These are phyloP conservation scores for Pangasianodon hypophthalmus DNA, from an alignment of 2,113 vertebrate genomes.

Conservation along the genomic window DNA sequence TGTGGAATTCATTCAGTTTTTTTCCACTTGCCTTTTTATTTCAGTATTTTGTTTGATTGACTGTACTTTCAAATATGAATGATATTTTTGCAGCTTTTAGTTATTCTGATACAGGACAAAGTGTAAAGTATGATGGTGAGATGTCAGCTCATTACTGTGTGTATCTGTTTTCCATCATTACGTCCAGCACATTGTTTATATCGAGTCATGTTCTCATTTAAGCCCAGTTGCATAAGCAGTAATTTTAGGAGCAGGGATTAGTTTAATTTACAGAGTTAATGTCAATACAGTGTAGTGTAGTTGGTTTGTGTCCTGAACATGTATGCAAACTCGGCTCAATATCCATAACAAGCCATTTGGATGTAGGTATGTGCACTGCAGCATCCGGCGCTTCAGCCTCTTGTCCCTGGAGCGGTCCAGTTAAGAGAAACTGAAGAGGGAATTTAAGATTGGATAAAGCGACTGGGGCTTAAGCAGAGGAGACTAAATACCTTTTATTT, in stretches of 20 bases:
- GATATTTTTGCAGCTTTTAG: not conserved
- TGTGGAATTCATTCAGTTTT: not conserved
- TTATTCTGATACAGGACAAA: conserved; percentile 1
- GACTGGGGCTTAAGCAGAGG: conserved; percentile 58
- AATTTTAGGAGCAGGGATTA: conserved; percentile 7
- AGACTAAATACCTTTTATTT: conserved; percentile 53
- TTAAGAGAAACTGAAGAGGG: too few relatives aligned
- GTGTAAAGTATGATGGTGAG: not conserved
- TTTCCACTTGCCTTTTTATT: not conserved
- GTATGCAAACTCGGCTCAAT: conserved; percentile 27
- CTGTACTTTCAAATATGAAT: not conserved
- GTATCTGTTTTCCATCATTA: conserved; percentile 16
- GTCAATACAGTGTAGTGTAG: conserved; percentile 56
- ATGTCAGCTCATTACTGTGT: not conserved
- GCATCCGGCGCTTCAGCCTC: not conserved
- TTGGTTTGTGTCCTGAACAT: conserved; percentile 51
- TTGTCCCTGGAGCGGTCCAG: too few relatives aligned
- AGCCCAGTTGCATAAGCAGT: conserved; percentile 17
- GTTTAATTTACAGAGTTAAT: conserved; percentile 43
- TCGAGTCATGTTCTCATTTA: not conserved
- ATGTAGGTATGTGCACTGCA: conserved; percentile 32
- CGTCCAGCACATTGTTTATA: conserved; percentile 15
- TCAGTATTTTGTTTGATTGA: not conserved
- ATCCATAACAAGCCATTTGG: conserved; percentile 44
- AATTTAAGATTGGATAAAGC: conserved; percentile 64